A percentile compares a stretch with the other conserved stretches of the same genome.
Conservation (phyloP, 2,888 invertebrate genomes). For the Ophraella communa region DNA sequence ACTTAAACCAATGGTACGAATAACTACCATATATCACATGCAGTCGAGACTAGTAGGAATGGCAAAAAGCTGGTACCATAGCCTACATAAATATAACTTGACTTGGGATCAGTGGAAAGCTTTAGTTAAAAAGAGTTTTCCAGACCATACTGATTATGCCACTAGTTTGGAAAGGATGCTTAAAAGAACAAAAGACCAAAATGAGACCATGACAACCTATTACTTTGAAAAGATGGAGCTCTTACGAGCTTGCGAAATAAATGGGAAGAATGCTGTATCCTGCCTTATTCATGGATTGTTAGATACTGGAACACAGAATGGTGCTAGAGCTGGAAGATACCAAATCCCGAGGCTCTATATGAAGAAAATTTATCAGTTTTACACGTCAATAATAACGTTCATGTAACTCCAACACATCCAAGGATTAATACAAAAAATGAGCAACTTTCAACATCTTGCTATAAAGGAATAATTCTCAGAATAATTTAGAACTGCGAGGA, state of each 20-base stretch:
- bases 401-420: background rate
- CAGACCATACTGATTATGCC: too few species aligned
- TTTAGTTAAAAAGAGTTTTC: too few species aligned
- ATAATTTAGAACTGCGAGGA: background rate
- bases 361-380: constrained; percentile 28
- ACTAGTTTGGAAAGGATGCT: too few species aligned
- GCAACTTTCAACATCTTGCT: background rate
- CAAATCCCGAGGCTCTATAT: constrained; percentile 25
- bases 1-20: too few species aligned
- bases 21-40: too few species aligned
- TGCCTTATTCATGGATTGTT: constrained; percentile 26
- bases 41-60: too few species aligned
- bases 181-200: too few species aligned
- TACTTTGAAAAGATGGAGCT: constrained; percentile 33
- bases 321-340: constrained; percentile 25
- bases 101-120: too few species aligned
- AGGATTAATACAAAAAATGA: too few species aligned
- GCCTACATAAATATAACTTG: too few species aligned
- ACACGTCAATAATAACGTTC: constrained; percentile 10
- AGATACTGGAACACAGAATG: constrained; percentile 21
- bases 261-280: constrained; percentile 26
- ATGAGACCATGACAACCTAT: constrained; percentile 23
- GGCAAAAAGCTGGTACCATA: too few species aligned
- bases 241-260: constrained; percentile 24
- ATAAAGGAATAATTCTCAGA: too few species aligned